A percentile compares a stretch with the other conserved stretches of the same genome.
Evolutionary conservation across 2,113 vertebrate species (phyloP).

Genomic region (Cyphomyrus plagiostoma): DNA sequence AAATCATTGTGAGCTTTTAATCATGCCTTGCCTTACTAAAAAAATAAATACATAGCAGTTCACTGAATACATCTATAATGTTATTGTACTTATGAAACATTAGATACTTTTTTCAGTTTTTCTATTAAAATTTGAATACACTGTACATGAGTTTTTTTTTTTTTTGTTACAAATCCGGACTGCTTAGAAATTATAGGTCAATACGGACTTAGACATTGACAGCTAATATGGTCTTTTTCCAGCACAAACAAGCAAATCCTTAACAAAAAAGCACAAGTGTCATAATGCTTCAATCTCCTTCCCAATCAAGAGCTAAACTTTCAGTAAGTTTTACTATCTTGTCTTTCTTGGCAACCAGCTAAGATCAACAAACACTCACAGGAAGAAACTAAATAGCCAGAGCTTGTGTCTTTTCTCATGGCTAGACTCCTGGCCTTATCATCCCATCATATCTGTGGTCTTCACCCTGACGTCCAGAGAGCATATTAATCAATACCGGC

Average conservation of each 20-base stretch:
- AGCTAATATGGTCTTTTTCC: not conserved
- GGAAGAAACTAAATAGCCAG: conserved; percentile 35
- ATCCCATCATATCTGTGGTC: conserved; percentile 34
- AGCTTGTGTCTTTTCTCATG: conserved; percentile 25
- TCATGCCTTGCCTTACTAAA: not conserved
- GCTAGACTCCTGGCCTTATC: conserved; percentile 34
- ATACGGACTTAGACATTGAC: not conserved
- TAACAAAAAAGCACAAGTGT: not conserved
- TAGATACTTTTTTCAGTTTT: not conserved
- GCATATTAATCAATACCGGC: conserved; percentile 52
- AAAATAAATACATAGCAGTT: not conserved
- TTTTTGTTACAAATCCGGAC: not conserved
- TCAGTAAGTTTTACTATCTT: not conserved
- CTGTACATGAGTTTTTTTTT: not conserved
- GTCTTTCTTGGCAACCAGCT: not conserved
- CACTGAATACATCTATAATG: not conserved
- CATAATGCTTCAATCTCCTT: not conserved
- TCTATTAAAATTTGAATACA: not conserved
- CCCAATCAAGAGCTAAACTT: not conserved
- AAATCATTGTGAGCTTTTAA: not conserved
- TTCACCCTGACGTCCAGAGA: conserved; percentile 47
- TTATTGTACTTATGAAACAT: not conserved
- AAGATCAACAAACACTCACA: conserved; percentile 22
- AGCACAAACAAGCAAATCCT: not conserved
- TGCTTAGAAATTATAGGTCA: not conserved